Percentiles rank a stretch among this genome's conserved stretches.
These are phyloP conservation scores for Dendronephthya gigantea DNA, from an alignment of 64 coral and sea anemone genomes.

Conservation along the genomic window DNA sequence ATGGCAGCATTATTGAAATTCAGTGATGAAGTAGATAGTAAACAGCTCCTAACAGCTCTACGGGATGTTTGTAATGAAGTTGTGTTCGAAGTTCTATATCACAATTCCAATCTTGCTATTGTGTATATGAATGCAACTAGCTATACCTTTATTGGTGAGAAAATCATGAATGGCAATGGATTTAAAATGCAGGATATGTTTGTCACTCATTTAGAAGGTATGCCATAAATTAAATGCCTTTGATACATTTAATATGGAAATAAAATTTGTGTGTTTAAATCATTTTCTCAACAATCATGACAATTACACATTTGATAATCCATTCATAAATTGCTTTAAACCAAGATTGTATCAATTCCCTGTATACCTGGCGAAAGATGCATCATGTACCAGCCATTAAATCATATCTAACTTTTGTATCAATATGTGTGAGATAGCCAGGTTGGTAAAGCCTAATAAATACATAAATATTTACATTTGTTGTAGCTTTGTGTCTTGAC, in stretches of 20 bases:
- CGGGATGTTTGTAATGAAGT: neutral
- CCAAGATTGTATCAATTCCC: too few relatives aligned
- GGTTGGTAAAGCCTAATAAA: too few relatives aligned
- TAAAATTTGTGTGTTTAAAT: too few relatives aligned
- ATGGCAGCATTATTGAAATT: neutral
- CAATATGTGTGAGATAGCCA: too few relatives aligned
- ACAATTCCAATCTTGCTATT: neutral
- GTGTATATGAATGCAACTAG: neutral
- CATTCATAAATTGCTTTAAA: too few relatives aligned
- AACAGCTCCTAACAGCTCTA: neutral
- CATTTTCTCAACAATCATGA: too few relatives aligned
- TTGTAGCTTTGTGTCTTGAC: neutral
- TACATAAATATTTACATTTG: neutral
- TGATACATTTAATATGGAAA: too few relatives aligned
- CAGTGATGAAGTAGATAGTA: neutral
- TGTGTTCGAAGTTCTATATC: neutral
- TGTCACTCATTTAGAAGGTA: neutral
- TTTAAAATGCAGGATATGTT: neutral
- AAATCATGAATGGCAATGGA: neutral
- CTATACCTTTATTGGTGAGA: neutral
- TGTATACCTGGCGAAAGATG: too few relatives aligned
- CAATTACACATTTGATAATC: too few relatives aligned
- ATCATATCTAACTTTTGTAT: too few relatives aligned
- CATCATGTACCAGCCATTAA: too few relatives aligned
- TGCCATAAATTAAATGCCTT: neutral